Base-by-base conservation (phyloP, 2,113 vertebrate genomes). In the Taxidea taxus region DNA sequence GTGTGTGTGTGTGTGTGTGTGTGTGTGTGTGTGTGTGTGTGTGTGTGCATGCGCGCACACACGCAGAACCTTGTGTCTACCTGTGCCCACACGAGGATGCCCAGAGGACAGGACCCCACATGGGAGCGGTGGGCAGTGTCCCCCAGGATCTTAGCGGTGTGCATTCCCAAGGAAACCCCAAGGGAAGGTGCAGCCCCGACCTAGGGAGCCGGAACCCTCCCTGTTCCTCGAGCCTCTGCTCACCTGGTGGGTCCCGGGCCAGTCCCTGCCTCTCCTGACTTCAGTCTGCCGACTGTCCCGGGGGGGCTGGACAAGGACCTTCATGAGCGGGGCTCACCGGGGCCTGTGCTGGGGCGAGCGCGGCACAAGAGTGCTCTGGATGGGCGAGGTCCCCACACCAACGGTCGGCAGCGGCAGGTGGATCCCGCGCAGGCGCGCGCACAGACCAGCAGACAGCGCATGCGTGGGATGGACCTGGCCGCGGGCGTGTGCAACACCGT, bases 251-350 rank as follows among this genome's bases (percentile, higher is more conserved):
- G 77, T 29, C 58, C 75, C 31, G 6, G 31, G 62, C 62, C 62
- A 15, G 31, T 66, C 31, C 62, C 62, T 66, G 31, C 15, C 31
- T 60, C 44, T 15, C 39, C 56, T 62, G 8, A 42, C 74, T 77
- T 97, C 90, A 95, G 95, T 85, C 93, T 95, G 92, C 90, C 82
- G 21, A 66, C 15, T 39, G 68, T 42, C 16, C 54, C 62, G 21
- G 9, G 44, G 8, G 44, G 21, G 9, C 6, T 34, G 89, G 81
- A 58, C 34, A 13, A 34, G 42, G 86, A 90, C 37, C 68, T 70
- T 47, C 70, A 15, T 60, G 47, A 58, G 84, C 49, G 39, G 34
- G 37, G 49, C 56, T 81, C 70, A 15, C 72, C 49, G 11, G 58
- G 83, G 62, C 60, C 4, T 0, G 4, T 9, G 3, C 15, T 37